Evolutionary conservation across 2,113 vertebrate species (phyloP).

Genomic region (Calidris pygmaea): DNA sequence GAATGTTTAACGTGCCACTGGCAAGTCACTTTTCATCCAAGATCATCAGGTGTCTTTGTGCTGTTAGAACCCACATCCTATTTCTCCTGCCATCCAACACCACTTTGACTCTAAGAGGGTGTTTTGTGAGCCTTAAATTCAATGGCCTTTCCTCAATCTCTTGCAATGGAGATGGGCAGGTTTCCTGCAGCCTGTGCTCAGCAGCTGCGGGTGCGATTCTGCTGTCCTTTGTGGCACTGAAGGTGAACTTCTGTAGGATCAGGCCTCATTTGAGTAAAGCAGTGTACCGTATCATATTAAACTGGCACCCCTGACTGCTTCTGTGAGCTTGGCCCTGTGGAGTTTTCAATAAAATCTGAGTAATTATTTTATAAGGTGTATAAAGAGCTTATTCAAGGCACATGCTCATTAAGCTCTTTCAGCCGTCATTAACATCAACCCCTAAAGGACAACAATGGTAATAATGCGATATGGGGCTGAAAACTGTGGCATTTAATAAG

Average conservation of each 20-base stretch:
- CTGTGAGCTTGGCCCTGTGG: background rate
- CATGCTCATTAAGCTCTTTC: constrained; percentile 53
- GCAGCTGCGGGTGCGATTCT: background rate
- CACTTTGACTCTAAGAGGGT: background rate
- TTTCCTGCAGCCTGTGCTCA: background rate
- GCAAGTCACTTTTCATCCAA: background rate
- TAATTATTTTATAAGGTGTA: constrained; percentile 52
- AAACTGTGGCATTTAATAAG: background rate
- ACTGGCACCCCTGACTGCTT: constrained; percentile 40
- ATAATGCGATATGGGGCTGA: background rate
- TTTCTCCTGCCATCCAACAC: background rate
- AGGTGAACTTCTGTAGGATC: constrained; percentile 48
- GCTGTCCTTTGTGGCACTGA: constrained; percentile 5
- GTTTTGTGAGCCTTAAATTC: background rate
- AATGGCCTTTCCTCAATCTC: background rate
- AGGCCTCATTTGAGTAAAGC: background rate
- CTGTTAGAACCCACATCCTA: background rate
- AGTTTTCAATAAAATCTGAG: constrained; percentile 43
- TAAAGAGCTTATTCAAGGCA: constrained; percentile 49
- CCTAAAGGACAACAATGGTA: constrained; percentile 53
- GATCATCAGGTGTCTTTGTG: background rate
- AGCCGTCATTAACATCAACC: constrained; percentile 33
- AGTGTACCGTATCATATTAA: background rate
- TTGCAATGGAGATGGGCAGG: background rate
- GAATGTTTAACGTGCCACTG: background rate